These are phyloP conservation scores for Drosophila niveifrons DNA, from an alignment of 2,888 invertebrate genomes.

Conservation along the genomic window DNA sequence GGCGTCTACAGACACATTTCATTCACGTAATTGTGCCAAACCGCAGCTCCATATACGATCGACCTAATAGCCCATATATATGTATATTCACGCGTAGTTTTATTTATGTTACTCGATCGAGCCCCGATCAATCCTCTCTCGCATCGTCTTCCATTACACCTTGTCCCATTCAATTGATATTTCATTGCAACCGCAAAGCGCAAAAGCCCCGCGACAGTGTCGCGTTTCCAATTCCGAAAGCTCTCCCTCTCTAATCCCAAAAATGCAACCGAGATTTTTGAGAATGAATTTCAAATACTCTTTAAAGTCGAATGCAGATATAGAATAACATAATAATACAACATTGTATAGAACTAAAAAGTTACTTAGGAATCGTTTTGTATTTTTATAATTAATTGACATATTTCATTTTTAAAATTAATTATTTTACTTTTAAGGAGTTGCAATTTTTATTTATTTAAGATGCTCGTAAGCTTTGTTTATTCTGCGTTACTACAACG, in stretches of 20 bases:
- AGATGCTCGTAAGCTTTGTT: background rate
- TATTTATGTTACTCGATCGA: constrained; percentile 19
- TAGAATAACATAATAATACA: background rate
- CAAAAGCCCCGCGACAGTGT: constrained; percentile 24
- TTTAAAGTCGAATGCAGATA: background rate
- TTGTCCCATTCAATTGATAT: constrained; percentile 34
- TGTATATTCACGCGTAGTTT: constrained; percentile 36
- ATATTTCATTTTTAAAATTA: background rate
- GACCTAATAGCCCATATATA: constrained; percentile 68
- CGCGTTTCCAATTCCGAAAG: constrained; percentile 33
- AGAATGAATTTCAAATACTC: background rate
- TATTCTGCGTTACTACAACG: background rate
- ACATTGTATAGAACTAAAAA: background rate
- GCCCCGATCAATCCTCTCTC: constrained; percentile 15
- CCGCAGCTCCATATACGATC: constrained; percentile 39
- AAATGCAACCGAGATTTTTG: constrained; percentile 3
- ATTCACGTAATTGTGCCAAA: constrained; percentile 58
- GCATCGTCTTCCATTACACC: constrained; percentile 38
- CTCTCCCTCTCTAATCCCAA: constrained; percentile 29
- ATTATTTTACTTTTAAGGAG: background rate
- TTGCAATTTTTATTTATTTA: background rate
- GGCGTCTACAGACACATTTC: constrained; percentile 54
- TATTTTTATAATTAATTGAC: too few relatives aligned
- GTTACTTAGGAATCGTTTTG: background rate
- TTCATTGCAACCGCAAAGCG: constrained; percentile 60